phyloP scores from a whole-genome alignment of 2,113 vertebrate genomes.

The Microcebus jonahi region DNA sequence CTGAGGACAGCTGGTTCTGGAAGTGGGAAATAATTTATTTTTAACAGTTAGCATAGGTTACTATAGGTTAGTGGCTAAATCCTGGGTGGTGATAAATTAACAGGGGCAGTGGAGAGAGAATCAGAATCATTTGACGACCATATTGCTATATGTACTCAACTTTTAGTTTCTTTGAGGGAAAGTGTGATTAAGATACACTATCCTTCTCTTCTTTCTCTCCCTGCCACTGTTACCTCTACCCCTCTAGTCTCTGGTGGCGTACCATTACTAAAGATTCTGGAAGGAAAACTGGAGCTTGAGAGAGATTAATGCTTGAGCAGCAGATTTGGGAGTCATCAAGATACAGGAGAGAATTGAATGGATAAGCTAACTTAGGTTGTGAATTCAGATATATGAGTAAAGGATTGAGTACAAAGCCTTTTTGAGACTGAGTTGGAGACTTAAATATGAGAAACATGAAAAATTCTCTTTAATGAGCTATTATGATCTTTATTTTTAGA shows the following conservation, averaged over 20 bases:
- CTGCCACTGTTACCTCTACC: neutral
- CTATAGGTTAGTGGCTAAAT: neutral
- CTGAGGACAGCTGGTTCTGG: neutral
- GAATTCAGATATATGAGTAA: constrained; percentile 6
- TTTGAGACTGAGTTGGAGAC: neutral
- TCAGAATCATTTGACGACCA: neutral
- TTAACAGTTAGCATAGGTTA: neutral
- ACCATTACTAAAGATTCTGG: neutral
- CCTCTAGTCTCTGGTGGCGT: neutral
- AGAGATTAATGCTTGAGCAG: neutral
- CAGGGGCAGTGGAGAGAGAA: neutral
- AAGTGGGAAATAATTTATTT: neutral
- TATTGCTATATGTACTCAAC: neutral
- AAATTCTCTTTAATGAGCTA: neutral
- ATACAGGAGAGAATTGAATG: neutral
- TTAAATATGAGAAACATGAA: neutral
- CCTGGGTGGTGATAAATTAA: constrained; percentile 19
- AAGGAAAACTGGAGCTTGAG: neutral
- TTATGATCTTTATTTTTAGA: constrained; percentile 23
- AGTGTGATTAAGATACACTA: neutral
- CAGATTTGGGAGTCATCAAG: constrained; percentile 15
- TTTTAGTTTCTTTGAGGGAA: neutral
- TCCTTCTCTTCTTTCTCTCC: neutral
- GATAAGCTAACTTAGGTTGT: neutral
- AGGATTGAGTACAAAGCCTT: constrained; percentile 7